phyloP scores from a whole-genome alignment of 2,797 vertebrate genomes.

The Smutsia temminckii region DNA sequence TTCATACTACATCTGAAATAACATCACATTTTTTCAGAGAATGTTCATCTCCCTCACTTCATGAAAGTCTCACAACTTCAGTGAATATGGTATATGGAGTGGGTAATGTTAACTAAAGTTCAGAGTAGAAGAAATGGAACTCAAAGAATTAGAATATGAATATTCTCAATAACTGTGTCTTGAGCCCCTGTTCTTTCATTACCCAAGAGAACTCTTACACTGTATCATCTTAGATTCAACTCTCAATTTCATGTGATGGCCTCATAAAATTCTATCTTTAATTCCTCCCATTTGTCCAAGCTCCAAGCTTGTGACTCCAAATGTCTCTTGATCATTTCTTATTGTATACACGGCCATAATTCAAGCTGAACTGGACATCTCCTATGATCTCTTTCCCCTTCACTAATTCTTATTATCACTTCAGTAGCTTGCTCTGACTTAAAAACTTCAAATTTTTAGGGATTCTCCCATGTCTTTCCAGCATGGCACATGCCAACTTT shows the following conservation, averaged over 20 bases:
- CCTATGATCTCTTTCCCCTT: neutral
- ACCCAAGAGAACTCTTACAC: neutral
- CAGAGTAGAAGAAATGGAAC: neutral
- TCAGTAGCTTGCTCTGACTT: neutral
- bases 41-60: neutral
- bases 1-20: constrained; percentile 22
- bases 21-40: neutral
- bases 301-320: neutral
- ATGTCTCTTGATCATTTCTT: neutral
- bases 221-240: neutral
- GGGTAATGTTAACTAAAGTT: neutral
- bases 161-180: neutral
- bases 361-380: neutral
- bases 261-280: neutral
- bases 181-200: neutral
- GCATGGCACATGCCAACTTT: no score
- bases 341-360: neutral
- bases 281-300: neutral
- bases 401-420: neutral
- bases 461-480: neutral
- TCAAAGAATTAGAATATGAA: neutral
- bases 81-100: neutral
- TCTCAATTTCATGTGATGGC: neutral
- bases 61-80: neutral
- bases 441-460: neutral